Evolutionary conservation across 2,797 vertebrate species (phyloP).

Genomic region (Threskiornis aethiopicus): DNA sequence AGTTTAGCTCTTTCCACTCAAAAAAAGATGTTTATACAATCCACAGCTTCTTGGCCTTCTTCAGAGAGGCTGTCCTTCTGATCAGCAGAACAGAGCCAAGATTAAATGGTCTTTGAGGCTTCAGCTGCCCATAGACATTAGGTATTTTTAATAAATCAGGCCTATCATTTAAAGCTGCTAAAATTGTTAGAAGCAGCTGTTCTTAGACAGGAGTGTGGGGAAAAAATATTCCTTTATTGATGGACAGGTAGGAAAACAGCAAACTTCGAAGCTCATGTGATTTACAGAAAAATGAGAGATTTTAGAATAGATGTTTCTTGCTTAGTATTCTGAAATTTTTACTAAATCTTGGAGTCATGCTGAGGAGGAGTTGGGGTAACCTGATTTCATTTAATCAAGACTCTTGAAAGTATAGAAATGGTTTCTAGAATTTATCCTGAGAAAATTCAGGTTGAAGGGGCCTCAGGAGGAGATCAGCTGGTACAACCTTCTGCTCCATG

Average conservation of each 20-base stretch:
- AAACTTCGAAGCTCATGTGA: background rate
- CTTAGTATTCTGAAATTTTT: background rate
- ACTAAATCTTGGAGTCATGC: background rate
- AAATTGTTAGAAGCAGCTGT: background rate
- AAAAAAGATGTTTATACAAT: background rate
- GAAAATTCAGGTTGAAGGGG: background rate
- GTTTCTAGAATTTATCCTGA: background rate
- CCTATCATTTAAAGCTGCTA: background rate
- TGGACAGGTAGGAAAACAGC: background rate
- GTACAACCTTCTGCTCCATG: background rate
- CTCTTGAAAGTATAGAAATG: background rate
- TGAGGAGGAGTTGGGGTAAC: background rate
- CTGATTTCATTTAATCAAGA: background rate
- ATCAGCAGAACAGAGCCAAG: background rate
- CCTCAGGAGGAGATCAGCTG: background rate
- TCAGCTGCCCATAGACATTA: background rate
- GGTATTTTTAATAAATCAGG: background rate
- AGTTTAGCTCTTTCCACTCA: background rate
- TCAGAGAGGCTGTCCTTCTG: background rate
- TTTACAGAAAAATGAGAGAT: background rate
- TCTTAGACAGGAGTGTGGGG: background rate
- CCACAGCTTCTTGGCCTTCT: background rate
- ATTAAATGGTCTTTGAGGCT: background rate
- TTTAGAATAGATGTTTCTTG: background rate
- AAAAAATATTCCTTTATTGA: background rate